These are phyloP conservation scores for Capra hircus DNA, from an alignment of 2,113 vertebrate genomes.

Conservation along the genomic window DNA sequence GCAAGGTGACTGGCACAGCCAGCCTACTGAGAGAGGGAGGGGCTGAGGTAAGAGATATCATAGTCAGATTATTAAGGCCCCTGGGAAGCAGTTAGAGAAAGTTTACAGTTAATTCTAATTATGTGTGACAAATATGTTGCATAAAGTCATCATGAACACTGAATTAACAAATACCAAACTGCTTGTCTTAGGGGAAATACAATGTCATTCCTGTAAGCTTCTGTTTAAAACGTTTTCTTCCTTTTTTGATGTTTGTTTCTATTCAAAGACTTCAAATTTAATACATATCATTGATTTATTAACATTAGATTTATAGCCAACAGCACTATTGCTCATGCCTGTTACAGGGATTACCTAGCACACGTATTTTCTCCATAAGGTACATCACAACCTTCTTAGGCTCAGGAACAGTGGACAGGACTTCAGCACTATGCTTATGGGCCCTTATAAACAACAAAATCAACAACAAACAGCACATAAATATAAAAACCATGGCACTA, in stretches of 20 bases:
- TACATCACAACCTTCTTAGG: neutral
- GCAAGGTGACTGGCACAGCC: neutral
- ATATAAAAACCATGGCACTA: neutral
- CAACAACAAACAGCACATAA: neutral
- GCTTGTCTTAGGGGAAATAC: neutral
- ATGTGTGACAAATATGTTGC: neutral
- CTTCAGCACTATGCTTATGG: no score
- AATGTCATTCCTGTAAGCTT: neutral
- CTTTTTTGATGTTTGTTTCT: neutral
- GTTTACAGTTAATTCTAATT: neutral
- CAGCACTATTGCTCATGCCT: neutral
- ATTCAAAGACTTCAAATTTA: neutral
- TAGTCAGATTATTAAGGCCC: neutral
- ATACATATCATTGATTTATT: neutral
- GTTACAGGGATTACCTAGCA: neutral
- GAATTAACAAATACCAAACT: neutral
- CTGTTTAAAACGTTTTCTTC: neutral
- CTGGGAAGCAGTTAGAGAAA: neutral
- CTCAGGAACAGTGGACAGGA: neutral
- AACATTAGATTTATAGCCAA: neutral
- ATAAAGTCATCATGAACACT: neutral
- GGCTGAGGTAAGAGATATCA: neutral
- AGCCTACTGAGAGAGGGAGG: neutral
- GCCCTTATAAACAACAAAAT: neutral
- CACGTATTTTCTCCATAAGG: neutral